A percentile compares a stretch with the other conserved stretches of the same genome.
Conservation (phyloP, 2,797 vertebrate genomes). For the Carcharodon carcharias region DNA sequence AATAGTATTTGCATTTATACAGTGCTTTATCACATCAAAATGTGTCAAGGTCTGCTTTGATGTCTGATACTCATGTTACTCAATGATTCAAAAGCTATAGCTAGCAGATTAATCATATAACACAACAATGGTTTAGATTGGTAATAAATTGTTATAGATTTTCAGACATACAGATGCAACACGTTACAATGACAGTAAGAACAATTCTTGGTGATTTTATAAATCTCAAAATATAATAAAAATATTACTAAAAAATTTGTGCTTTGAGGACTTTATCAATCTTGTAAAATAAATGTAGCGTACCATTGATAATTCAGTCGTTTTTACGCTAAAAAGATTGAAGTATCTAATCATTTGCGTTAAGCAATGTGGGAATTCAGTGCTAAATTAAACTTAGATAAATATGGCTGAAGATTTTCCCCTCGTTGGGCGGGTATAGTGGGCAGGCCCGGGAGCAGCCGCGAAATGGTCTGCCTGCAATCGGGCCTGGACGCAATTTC, state of each 20-base stretch:
- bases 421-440: too few species aligned
- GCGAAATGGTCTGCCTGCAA: too few species aligned
- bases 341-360: background rate
- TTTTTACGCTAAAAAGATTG: background rate
- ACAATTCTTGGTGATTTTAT: background rate
- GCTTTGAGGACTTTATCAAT: background rate
- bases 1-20: background rate
- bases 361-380: background rate
- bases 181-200: background rate
- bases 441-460: too few species aligned
- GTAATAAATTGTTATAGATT: background rate
- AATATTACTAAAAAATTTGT: background rate
- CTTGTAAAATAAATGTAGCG: background rate
- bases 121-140: background rate
- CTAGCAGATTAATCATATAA: background rate
- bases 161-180: background rate
- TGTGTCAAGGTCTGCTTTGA: background rate
- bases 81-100: background rate
- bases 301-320: background rate
- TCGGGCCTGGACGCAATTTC: too few species aligned
- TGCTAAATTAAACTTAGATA: background rate
- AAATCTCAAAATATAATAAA: constrained; percentile 24
- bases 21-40: background rate
- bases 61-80: background rate
- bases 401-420: too few species aligned